Conservation (phyloP, 1,140 invertebrate species). For the Cherax quadricarinatus region DNA sequence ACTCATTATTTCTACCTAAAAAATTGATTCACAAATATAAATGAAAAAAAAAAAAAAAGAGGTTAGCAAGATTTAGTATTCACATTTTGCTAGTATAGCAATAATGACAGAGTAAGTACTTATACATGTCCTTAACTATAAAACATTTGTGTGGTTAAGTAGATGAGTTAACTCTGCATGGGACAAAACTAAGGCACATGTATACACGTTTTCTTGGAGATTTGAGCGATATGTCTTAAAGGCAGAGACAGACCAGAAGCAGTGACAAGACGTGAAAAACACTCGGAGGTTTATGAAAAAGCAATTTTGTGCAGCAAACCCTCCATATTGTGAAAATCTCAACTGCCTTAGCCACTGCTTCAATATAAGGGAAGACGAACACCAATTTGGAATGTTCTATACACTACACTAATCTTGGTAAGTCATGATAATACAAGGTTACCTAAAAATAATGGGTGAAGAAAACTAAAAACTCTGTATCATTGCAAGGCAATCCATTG, state of each 20-base stretch:
- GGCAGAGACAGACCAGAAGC: constrained; percentile 28
- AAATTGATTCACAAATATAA: neutral
- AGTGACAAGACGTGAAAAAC: neutral
- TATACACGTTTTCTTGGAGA: constrained; percentile 47
- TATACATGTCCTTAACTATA: constrained; percentile 5
- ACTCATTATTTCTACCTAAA: constrained; percentile 7
- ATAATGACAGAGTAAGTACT: constrained; percentile 48
- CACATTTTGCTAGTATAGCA: constrained; percentile 29
- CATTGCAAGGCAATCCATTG: constrained; percentile 61
- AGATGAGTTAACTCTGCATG: constrained; percentile 28
- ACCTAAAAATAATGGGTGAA: constrained; percentile 59
- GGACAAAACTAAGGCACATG: constrained; percentile 59
- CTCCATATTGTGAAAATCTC: neutral
- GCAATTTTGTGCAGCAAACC: constrained; percentile 20
- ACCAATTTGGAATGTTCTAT: constrained; percentile 71
- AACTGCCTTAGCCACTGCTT: constrained; percentile 28
- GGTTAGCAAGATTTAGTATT: constrained; percentile 19
- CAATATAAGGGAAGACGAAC: constrained; percentile 58
- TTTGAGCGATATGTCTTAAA: constrained; percentile 66
- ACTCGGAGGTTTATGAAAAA: neutral
- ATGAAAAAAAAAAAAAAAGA: constrained; percentile 6
- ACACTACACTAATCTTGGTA: constrained; percentile 60
- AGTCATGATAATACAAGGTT: constrained; percentile 52
- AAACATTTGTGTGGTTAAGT: constrained; percentile 26
- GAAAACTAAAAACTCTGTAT: constrained; percentile 53